Evolutionary conservation across 1,140 invertebrate species (phyloP), one percentile per base, ranked within the genome.

Genomic region (Psix sp.): DNA sequence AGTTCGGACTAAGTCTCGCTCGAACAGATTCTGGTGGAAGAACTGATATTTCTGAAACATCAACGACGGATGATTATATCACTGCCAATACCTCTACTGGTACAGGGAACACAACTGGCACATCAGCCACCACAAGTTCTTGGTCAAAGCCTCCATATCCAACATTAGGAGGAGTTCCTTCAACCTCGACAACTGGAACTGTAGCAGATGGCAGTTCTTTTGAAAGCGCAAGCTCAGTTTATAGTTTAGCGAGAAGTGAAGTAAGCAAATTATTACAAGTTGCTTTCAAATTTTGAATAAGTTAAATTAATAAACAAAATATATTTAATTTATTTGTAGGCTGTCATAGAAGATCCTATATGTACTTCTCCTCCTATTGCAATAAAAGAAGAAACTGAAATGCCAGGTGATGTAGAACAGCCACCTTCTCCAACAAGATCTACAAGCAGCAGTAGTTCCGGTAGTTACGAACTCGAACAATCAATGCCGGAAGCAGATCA

Each of bases 51-150:
- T 95, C 93, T 5, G 94, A 95, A 86, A 95, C 94, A 51, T 94
- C 93, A 13, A 94, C 93, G 16, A 95, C 94, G 16, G 94, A 96
- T 80, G 94, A 96, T 80, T 96, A 96, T 83, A 92, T 94, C 62
- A 96, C 95, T 78, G 94, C 94, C 81, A 94, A 92, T 83, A 94
- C 94, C 20, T 93, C 92, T 71, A 92, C 91, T 60, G 92, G 91
- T 46, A 90, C 88, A 13, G 88, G 89, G 76, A 90, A 88, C 65
- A 89, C 89, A 33, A 89, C 82, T 14, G 86, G 87, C 40, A 89
- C 83, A 10, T 84, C 80, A 40, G 82, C 81, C n/a, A 85, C 80
- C 21, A 86, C 82, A 45, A 86, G 82, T 70, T 87, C 85, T 39
- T 84, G 83, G 78, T 84, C 85, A 18, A 83, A 77, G 65, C 78